A percentile compares a stretch with the other conserved stretches of the same genome.
Evolutionary conservation across 2,888 invertebrate genomes (phyloP).

Genomic region (Pammene aurita): DNA sequence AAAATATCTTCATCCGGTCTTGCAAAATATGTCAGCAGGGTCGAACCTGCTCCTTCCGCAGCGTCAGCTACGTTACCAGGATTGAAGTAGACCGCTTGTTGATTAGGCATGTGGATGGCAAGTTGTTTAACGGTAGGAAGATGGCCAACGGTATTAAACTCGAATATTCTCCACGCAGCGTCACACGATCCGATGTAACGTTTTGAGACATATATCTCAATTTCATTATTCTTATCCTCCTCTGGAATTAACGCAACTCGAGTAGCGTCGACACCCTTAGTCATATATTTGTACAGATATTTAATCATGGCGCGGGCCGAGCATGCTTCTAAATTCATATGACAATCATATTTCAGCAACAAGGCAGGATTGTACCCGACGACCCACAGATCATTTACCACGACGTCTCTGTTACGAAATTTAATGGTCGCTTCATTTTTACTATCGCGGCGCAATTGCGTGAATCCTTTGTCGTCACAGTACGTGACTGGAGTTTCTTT

Average conservation of each 20-base stretch:
- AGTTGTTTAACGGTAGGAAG: background rate
- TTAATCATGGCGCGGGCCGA: constrained; percentile 4
- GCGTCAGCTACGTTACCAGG: background rate
- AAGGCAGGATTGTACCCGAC: constrained; percentile 1
- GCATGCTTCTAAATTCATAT: background rate
- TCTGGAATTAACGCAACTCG: constrained; percentile 9
- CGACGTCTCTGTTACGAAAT: background rate
- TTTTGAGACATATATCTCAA: background rate
- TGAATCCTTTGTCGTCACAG: too few species aligned
- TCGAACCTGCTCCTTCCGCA: background rate
- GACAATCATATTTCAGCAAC: constrained; percentile 5
- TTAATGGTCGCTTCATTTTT: too few species aligned
- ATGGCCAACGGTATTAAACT: background rate
- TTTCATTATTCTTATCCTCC: background rate
- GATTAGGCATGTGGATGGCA: background rate
- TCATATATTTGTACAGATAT: background rate
- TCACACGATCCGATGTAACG: constrained; percentile 8
- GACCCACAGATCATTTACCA: constrained; percentile 1
- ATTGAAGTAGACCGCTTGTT: background rate
- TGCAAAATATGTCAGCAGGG: background rate
- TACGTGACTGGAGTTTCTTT: background rate
- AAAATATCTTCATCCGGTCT: background rate
- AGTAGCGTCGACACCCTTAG: background rate
- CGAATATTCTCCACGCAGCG: constrained; percentile 4
- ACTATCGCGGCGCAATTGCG: too few species aligned